Evolutionary conservation across 2,888 invertebrate species (phyloP), one percentile per base, ranked within the genome.

Genomic region (Drosophila limbata): DNA sequence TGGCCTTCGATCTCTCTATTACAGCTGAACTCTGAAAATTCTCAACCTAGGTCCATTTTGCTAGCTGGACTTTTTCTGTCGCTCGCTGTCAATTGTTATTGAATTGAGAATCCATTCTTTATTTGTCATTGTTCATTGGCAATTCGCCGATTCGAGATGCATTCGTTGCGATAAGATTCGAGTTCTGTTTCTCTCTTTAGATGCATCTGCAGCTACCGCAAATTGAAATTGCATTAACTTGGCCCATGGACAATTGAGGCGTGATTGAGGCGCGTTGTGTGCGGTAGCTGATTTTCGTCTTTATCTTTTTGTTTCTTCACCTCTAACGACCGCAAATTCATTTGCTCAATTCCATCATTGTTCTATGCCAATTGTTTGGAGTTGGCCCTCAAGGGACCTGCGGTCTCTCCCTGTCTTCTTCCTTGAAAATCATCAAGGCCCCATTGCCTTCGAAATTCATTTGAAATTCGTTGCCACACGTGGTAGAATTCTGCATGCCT

Each of bases 201-300:
- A 76, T 39, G 35, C 52, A 44, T 19, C 61, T 47, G 25, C 50
- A 72, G 88, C 81, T 61, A 69, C 73, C 71, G 68, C 85, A 84
- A 83, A 87, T 87, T 74, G 85, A 84, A 83, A 83, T 87, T 74
- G 85, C 70, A 69, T 84, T 83, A 83, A 48, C 80, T 69, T 78
- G 59, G 71, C 72, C 70, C 70, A 72, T 31, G 50, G 63, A 88
- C 84, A 86, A 84, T 84, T 72, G 86, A 84, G 88, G 88, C 84
- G 88, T 88, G 84, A 84, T 84, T 85, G 88, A 75, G 78, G 81
- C 50, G 31, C 82, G 75, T 75, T 81, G 82, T 86, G 82, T 82
- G 82, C 76, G 81, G 82, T 85, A 80, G 76, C 83, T 44, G 63
- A 69, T 74, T 47, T n/a, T 39, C 25, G 25, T 15, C n/a, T 15